Evolutionary conservation across 2,113 vertebrate genomes (phyloP).

Genomic region (Pachyramphus minor): DNA sequence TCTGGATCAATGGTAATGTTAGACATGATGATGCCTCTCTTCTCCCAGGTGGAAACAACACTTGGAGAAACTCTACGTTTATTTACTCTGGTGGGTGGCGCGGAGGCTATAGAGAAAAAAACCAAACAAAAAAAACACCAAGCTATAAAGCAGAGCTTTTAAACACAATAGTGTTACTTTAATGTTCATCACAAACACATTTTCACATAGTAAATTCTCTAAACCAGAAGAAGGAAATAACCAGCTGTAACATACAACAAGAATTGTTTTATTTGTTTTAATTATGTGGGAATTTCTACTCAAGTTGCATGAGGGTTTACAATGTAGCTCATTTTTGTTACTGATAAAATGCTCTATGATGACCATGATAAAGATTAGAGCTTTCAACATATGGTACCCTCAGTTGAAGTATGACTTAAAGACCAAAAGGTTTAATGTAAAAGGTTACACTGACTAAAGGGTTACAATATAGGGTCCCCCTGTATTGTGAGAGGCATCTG

Average conservation of each 20-base stretch:
- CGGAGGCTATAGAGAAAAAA: slow-evolving; percentile 76
- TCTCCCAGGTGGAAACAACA: slow-evolving; percentile 75
- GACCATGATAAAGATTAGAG: not conserved
- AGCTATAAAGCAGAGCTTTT: not conserved
- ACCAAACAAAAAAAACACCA: not conserved
- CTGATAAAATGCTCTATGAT: not conserved
- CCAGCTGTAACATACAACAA: not conserved
- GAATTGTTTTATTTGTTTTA: not conserved
- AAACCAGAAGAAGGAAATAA: not conserved
- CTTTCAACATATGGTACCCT: not conserved
- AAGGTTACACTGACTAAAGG: not conserved
- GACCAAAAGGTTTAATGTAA: not conserved
- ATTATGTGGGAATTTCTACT: not conserved
- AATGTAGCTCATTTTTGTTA: not conserved
- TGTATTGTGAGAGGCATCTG: not conserved
- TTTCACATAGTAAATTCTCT: not conserved
- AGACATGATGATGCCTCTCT: slow-evolving; percentile 88
- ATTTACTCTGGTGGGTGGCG: slow-evolving; percentile 85
- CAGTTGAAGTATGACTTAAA: not conserved
- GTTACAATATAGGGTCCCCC: not conserved
- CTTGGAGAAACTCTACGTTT: slow-evolving; percentile 75
- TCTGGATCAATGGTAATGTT: slow-evolving; percentile 98
- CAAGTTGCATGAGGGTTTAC: not conserved
- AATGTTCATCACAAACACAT: not conserved
- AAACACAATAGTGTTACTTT: not conserved